A percentile compares a stretch with the other conserved stretches of the same genome.
These are phyloP conservation scores for Stenchaetothrips biformis DNA, from an alignment of 2,888 invertebrate genomes.

Conservation along the genomic window DNA sequence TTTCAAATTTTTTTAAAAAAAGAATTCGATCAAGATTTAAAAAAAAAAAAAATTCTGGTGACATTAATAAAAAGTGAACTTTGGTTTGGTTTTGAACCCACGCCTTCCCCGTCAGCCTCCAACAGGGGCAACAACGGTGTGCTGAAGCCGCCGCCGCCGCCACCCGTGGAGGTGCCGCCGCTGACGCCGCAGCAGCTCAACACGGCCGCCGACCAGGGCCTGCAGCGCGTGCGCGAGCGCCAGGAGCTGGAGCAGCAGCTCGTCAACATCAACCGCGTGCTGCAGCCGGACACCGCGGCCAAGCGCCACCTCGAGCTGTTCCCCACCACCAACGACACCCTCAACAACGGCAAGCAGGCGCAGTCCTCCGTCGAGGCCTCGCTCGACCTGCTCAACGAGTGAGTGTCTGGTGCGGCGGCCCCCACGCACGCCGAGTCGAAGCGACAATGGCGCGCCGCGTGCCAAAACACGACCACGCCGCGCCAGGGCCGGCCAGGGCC, in stretches of 20 bases:
- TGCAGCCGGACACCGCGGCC: slow-evolving; percentile 43
- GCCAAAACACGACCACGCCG: too few species aligned
- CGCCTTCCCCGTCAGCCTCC: background rate
- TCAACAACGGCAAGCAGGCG: slow-evolving; percentile 44
- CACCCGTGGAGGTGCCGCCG: slow-evolving; percentile 43
- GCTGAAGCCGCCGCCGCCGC: slow-evolving; percentile 44
- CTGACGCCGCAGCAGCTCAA: slow-evolving; percentile 43
- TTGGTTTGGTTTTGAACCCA: background rate
- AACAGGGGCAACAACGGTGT: slow-evolving; percentile 41
- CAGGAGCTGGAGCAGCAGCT: slow-evolving; percentile 40
- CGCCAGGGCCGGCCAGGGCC: too few species aligned
- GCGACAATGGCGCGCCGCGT: too few species aligned
- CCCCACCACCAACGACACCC: slow-evolving; percentile 43
- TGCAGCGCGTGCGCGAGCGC: slow-evolving; percentile 41
- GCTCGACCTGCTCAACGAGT: slow-evolving; percentile 45
- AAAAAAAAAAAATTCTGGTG: too few species aligned
- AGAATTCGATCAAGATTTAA: too few species aligned
- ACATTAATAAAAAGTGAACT: background rate
- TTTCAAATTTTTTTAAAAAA: too few species aligned
- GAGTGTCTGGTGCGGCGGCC: slow-evolving; percentile 37
- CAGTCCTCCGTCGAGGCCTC: slow-evolving; percentile 45
- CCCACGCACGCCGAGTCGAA: too few species aligned
- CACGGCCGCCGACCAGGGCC: slow-evolving; percentile 41
- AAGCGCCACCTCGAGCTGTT: slow-evolving; percentile 46
- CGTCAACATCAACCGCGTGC: slow-evolving; percentile 40